Conservation (phyloP, 2,888 invertebrate species). For the Subacronicta megacephala region DNA sequence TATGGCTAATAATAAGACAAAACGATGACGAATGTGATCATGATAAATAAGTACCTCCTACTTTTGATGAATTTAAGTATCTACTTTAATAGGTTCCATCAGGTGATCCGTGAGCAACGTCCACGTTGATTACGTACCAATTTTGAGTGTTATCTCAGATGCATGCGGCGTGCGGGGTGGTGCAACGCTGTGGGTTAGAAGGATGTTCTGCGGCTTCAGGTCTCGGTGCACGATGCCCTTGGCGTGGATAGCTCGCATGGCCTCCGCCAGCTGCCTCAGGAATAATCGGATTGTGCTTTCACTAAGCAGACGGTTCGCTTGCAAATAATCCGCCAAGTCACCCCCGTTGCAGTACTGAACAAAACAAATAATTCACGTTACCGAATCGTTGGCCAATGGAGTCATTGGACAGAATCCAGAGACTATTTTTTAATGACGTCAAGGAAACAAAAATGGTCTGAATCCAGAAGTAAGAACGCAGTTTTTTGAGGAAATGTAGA, state of each 20-base stretch:
- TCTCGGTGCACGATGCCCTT: conserved; percentile 99
- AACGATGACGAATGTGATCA: too few species aligned
- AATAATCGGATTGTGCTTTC: conserved; percentile 99
- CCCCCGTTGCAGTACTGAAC: conserved; percentile 99
- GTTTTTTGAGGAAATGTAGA: not conserved
- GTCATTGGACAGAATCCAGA: conserved; percentile 54
- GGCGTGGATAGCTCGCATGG: conserved; percentile 98
- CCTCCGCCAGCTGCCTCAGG: conserved; percentile 98
- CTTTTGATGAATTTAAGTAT: too few species aligned
- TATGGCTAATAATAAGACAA: too few species aligned
- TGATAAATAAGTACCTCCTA: too few species aligned
- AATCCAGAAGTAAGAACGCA: conserved; percentile 11
- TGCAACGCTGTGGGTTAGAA: conserved; percentile 95
- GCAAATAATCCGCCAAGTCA: conserved; percentile 99
- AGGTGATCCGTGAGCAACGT: not conserved
- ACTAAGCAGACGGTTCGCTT: conserved; percentile 97
- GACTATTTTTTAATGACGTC: conserved; percentile 37
- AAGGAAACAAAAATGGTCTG: conserved; percentile 14
- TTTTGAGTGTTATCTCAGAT: conserved; percentile 97
- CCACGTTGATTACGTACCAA: conserved; percentile 90
- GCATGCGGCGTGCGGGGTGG: conserved; percentile 92
- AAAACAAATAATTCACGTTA: conserved; percentile 43
- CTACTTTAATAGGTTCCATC: conserved; percentile 3
- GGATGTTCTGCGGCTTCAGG: conserved; percentile 99
- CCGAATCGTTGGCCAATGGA: conserved; percentile 44